Evolutionary conservation across 2,113 vertebrate genomes (phyloP).

Genomic region (Etheostoma spectabile): DNA sequence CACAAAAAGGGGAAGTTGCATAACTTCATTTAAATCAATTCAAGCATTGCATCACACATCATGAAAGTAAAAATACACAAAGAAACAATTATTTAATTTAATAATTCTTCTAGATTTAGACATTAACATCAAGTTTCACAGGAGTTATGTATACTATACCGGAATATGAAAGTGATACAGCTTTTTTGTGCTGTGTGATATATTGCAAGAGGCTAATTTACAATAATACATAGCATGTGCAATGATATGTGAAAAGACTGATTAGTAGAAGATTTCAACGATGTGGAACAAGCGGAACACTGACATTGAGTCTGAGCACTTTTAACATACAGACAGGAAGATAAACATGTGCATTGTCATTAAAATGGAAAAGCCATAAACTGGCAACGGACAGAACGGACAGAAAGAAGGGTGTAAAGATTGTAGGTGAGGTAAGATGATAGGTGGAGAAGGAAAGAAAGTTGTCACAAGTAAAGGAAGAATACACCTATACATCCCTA

Average conservation of each 20-base stretch:
- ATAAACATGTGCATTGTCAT: background rate
- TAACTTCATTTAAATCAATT: background rate
- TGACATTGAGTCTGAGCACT: background rate
- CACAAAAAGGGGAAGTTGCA: background rate
- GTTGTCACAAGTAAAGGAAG: background rate
- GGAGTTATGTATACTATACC: too few species aligned
- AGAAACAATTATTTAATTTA: background rate
- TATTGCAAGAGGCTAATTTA: background rate
- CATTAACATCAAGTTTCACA: background rate
- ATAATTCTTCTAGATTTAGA: background rate
- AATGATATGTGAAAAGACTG: background rate
- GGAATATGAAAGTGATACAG: background rate
- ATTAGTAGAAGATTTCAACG: background rate
- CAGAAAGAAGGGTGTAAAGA: background rate
- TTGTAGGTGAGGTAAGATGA: too few species aligned
- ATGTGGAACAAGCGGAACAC: background rate
- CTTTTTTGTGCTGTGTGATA: background rate
- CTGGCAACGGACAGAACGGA: too few species aligned
- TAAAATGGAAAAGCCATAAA: conserved; percentile 2
- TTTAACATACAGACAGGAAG: background rate
- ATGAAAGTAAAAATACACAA: background rate
- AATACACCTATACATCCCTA: too few species aligned
- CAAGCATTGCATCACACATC: background rate
- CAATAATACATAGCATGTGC: background rate
- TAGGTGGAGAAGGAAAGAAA: background rate